Conservation (phyloP, 1,140 invertebrate species). For the Paracyclopina nana region DNA sequence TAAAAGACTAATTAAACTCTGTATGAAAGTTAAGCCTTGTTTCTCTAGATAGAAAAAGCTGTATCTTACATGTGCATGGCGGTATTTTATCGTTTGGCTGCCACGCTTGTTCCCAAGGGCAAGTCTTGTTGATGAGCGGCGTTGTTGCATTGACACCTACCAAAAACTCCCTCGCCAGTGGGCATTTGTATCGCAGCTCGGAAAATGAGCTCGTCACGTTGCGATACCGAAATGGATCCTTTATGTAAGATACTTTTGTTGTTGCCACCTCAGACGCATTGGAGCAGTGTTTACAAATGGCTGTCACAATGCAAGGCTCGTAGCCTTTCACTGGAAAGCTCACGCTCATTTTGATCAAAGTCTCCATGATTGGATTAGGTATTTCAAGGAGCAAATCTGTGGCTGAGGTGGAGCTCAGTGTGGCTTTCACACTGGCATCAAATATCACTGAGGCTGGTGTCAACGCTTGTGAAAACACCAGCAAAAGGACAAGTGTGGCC, state of each 20-base stretch:
- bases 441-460: too few relatives aligned
- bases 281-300: background rate
- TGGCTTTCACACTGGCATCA: too few relatives aligned
- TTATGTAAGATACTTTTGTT: background rate
- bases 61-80: too few relatives aligned
- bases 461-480: too few relatives aligned
- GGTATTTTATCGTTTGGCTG: background rate
- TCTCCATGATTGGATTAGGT: too few relatives aligned
- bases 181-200: background rate
- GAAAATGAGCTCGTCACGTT: background rate
- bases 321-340: background rate
- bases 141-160: background rate
- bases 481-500: background rate
- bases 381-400: too few relatives aligned
- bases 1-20: too few relatives aligned
- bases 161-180: background rate
- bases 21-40: too few relatives aligned
- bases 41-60: too few relatives aligned
- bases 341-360: background rate
- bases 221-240: background rate
- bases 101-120: background rate
- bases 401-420: too few relatives aligned
- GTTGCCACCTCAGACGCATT: background rate
- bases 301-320: background rate
- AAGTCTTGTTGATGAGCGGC: background rate